phyloP scores from a whole-genome alignment of 2,888 invertebrate species.

The Stomorhina lunata region DNA sequence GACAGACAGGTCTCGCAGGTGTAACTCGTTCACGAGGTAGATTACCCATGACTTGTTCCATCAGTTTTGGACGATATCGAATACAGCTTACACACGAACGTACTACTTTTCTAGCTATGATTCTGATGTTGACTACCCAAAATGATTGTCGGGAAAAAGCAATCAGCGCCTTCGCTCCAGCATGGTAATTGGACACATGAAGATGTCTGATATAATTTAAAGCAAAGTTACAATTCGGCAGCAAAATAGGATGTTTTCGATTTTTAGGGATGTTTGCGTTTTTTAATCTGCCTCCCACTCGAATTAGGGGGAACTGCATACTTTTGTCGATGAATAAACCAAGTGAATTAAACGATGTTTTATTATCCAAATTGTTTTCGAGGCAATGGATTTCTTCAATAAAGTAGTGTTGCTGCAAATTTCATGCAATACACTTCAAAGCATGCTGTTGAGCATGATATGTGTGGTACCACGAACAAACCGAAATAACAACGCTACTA shows the following conservation, averaged over 20 bases:
- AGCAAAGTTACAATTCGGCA: conserved; percentile 16
- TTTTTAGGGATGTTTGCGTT: no score
- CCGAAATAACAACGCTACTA: not conserved
- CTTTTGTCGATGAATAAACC: not conserved
- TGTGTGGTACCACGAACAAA: not conserved
- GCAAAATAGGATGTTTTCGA: conserved; percentile 5
- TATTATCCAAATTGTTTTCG: not conserved
- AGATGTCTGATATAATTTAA: conserved; percentile 27
- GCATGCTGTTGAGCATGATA: not conserved
- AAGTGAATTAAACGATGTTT: not conserved
- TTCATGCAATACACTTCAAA: not conserved
- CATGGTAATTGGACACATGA: conserved; percentile 44
- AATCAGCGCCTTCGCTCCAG: conserved; percentile 47
- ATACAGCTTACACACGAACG: not conserved
- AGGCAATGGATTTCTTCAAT: not conserved
- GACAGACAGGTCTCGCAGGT: not conserved
- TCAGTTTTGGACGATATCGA: conserved; percentile 19
- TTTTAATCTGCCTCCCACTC: no score
- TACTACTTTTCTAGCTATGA: not conserved
- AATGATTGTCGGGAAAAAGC: conserved; percentile 34
- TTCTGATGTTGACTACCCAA: conserved; percentile 32
- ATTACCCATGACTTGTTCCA: conserved; percentile 7
- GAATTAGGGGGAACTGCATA: not conserved
- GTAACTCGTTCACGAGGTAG: not conserved
- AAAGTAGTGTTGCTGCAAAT: not conserved